Conservation (phyloP, 2,888 invertebrate genomes). For the Criorhina ranunculi region DNA sequence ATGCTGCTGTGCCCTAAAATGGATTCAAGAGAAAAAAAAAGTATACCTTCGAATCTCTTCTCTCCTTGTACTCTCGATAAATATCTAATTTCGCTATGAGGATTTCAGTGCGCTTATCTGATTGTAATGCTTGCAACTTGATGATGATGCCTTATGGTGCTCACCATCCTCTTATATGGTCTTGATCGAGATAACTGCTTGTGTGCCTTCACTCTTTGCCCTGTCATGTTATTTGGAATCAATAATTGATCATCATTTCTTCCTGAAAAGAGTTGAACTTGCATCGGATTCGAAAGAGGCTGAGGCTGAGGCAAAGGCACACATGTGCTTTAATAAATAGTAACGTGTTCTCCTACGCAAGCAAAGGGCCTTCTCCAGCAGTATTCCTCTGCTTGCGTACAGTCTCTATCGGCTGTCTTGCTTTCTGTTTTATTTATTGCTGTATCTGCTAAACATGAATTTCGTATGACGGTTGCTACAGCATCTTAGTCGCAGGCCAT, state of each 20-base stretch:
- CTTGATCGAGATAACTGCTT: slow-evolving; percentile 71
- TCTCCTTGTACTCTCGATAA: slow-evolving; percentile 53
- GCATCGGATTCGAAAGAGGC: slow-evolving; percentile 43
- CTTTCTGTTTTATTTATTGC: slow-evolving; percentile 67
- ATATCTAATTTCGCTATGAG: slow-evolving; percentile 75
- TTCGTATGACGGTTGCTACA: slow-evolving; percentile 58
- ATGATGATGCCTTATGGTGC: slow-evolving; percentile 73
- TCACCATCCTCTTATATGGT: slow-evolving; percentile 65
- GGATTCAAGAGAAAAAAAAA: slow-evolving; percentile 50
- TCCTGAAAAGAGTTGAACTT: slow-evolving; percentile 74
- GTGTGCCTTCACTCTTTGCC: slow-evolving; percentile 73
- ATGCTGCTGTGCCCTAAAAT: slow-evolving; percentile 72
- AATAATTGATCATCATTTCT: slow-evolving; percentile 76
- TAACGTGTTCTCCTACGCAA: slow-evolving; percentile 73
- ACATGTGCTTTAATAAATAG: slow-evolving; percentile 37
- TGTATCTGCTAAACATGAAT: slow-evolving; percentile 66
- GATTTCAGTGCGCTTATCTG: slow-evolving; percentile 68
- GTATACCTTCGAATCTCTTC: slow-evolving; percentile 23
- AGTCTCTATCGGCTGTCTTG: slow-evolving; percentile 49
- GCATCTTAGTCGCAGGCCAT: slow-evolving; percentile 26
- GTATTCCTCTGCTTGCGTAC: slow-evolving; percentile 2
- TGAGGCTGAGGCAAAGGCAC: slow-evolving; percentile 25
- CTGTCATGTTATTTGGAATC: slow-evolving; percentile 75
- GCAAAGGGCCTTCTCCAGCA: slow-evolving; percentile 45
- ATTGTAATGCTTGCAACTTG: slow-evolving; percentile 73